phyloP scores from a whole-genome alignment of 2,888 invertebrate genomes.

The Monoplex corrugatus region DNA sequence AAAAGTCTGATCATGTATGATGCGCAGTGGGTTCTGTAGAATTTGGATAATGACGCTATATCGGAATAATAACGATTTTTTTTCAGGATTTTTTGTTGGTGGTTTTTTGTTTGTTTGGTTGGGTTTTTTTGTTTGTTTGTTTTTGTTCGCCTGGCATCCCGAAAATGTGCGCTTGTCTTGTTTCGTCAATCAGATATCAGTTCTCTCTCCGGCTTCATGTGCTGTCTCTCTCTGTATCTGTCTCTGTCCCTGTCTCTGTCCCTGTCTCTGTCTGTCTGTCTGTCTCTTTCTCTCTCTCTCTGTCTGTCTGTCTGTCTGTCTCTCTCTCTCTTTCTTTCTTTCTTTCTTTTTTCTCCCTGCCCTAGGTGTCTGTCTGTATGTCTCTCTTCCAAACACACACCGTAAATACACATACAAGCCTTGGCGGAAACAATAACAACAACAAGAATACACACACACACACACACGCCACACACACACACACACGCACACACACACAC shows the following conservation, averaged over 20 bases:
- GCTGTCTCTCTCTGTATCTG: conserved; percentile 2
- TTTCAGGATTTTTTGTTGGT: too few species aligned
- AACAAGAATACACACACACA: too few species aligned
- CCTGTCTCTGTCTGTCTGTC: not conserved
- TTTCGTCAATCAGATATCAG: not conserved
- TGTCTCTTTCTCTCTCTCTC: not conserved
- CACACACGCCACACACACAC: not conserved
- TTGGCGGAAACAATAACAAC: too few species aligned
- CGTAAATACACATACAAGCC: not conserved
- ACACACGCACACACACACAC: not conserved
- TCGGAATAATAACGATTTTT: too few species aligned
- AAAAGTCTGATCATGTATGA: too few species aligned
- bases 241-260: not conserved
- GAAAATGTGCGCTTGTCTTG: not conserved
- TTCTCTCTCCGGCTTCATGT: too few species aligned
- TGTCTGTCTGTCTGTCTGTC: not conserved
- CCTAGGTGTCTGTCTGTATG: too few species aligned
- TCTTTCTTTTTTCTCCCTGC: not conserved
- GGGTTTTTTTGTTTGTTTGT: conserved; percentile 29
- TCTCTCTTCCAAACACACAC: not conserved
- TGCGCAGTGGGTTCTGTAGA: too few species aligned
- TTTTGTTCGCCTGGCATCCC: not conserved
- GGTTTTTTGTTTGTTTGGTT: not conserved
- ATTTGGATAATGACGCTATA: too few species aligned
- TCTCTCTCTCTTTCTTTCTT: not conserved